Conservation (phyloP, 64 coral and sea anemone species). For the Porites australiensis region DNA sequence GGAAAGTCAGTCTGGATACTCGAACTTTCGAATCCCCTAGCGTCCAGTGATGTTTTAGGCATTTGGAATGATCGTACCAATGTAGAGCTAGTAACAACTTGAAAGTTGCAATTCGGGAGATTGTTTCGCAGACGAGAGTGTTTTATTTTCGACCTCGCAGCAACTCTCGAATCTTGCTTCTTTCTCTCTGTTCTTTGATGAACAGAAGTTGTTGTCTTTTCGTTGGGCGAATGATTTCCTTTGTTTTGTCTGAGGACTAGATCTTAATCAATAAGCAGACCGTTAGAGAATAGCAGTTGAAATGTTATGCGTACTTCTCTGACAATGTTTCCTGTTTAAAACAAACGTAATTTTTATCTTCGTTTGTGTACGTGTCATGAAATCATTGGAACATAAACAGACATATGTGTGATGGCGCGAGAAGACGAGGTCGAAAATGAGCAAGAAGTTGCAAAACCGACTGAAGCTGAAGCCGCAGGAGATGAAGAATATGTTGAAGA, state of each 20-base stretch:
- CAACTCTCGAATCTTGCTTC: constrained; percentile 14
- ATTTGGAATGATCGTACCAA: constrained; percentile 81
- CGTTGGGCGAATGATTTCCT: constrained; percentile 48
- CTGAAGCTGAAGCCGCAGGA: constrained; percentile 41
- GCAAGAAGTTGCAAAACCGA: constrained; percentile 62
- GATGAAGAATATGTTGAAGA: constrained; percentile 59
- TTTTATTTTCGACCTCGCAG: constrained; percentile 60
- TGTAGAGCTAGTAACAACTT: constrained; percentile 47
- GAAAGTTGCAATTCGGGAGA: constrained; percentile 11
- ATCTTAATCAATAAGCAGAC: not conserved
- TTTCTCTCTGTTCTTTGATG: constrained; percentile 42
- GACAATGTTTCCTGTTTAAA: not conserved
- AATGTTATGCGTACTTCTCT: not conserved
- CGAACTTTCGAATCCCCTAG: constrained; percentile 18
- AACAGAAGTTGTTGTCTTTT: constrained; percentile 35
- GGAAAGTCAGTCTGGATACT: constrained; percentile 57
- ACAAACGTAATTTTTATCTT: not conserved
- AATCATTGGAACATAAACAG: constrained; percentile 61
- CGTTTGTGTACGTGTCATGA: constrained; percentile 87
- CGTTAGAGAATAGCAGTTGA: not conserved
- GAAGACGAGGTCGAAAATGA: constrained; percentile 95
- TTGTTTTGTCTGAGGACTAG: constrained; percentile 43
- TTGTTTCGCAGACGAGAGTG: constrained; percentile 32
- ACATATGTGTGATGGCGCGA: constrained; percentile 78
- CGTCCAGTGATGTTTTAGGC: constrained; percentile 85